Percentiles rank a stretch among this genome's conserved stretches.
Evolutionary conservation across 2,888 invertebrate species (phyloP).

Genomic region (Esperia sulphurella): DNA sequence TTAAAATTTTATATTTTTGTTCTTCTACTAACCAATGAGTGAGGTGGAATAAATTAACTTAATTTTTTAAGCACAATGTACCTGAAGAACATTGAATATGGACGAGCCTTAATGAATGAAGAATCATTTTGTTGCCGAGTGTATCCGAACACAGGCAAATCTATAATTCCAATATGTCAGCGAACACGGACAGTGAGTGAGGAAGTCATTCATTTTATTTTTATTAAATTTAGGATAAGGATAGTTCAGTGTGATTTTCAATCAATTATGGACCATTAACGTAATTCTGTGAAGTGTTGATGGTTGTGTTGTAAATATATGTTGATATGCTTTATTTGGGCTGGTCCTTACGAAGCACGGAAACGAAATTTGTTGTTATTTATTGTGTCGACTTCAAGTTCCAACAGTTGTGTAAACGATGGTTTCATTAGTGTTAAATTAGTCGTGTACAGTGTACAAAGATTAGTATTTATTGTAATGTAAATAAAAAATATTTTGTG

Average conservation of each 20-base stretch:
- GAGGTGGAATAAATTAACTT: no score
- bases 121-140: not conserved
- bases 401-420: constrained; percentile 37
- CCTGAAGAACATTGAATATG: no score
- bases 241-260: constrained; percentile 37
- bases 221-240: constrained; percentile 37
- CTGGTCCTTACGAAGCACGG: constrained; percentile 26
- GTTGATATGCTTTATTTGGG: constrained; percentile 20
- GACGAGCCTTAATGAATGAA: no score
- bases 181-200: constrained; percentile 27
- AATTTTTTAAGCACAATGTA: no score
- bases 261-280: constrained; percentile 35
- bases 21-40: no score
- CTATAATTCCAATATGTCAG: constrained; percentile 62
- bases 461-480: constrained; percentile 61
- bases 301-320: constrained; percentile 20
- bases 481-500: constrained; percentile 75
- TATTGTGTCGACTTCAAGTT: constrained; percentile 51
- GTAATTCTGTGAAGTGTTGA: constrained; percentile 24
- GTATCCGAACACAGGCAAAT: constrained; percentile 11
- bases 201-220: constrained; percentile 43
- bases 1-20: no score
- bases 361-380: constrained; percentile 54
- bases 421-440: constrained; percentile 31
- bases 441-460: constrained; percentile 38